A percentile compares a stretch with the other conserved stretches of the same genome.
Conservation (phyloP, 2,888 invertebrate species). For the Philereme vetulata region DNA sequence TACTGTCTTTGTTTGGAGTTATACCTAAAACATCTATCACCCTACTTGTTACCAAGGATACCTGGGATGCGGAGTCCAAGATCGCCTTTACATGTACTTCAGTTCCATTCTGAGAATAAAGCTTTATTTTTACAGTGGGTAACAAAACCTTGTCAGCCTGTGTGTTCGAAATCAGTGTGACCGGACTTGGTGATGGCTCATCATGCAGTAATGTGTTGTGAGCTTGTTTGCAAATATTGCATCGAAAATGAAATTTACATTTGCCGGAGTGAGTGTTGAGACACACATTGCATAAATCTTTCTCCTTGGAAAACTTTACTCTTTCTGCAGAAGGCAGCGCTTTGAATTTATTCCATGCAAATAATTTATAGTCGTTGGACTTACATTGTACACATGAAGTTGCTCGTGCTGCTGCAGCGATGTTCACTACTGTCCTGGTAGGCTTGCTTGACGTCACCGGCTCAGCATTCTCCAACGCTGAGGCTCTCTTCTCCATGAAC, state of each 20-base stretch:
- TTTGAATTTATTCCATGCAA: conserved; percentile 5
- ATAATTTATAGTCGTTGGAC: conserved; percentile 4
- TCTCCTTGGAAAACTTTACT: not conserved
- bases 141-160: too few species aligned
- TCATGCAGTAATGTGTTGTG: conserved; percentile 10
- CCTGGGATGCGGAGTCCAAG: conserved; percentile 6
- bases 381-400: too few species aligned
- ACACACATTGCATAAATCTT: conserved; percentile 2
- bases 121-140: conserved; percentile 5
- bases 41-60: conserved; percentile 1
- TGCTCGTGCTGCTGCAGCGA: too few species aligned
- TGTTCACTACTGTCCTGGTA: too few species aligned
- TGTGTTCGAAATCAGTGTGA: too few species aligned
- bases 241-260: conserved; percentile 4
- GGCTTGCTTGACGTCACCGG: too few species aligned
- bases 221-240: conserved; percentile 4
- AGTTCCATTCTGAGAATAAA: not conserved
- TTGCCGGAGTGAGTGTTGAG: not conserved
- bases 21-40: conserved; percentile 1
- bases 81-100: conserved; percentile 4
- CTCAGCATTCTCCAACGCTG: not conserved
- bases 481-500: conserved; percentile 7
- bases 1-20: conserved; percentile 1
- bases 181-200: not conserved
- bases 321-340: not conserved